Conservation (phyloP, 2,888 invertebrate species). For the Dolichopus griseipennis region DNA sequence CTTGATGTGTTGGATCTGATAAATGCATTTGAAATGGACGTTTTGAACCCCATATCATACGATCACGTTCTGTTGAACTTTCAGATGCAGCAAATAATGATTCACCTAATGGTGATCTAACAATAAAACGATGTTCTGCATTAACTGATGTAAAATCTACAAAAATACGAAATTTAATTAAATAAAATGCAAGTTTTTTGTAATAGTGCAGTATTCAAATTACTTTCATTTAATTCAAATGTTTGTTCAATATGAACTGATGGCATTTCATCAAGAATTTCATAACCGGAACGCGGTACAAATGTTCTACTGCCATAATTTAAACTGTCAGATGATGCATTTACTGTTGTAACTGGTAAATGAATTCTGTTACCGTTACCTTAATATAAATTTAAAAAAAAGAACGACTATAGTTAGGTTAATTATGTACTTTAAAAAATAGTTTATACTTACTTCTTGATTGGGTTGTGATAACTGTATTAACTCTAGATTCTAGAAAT, state of each 20-base stretch:
- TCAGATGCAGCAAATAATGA: slow-evolving; percentile 68
- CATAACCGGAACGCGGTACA: slow-evolving; percentile 56
- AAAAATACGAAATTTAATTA: not conserved
- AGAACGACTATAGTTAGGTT: not conserved
- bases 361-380: slow-evolving; percentile 27
- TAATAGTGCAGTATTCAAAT: slow-evolving; percentile 30
- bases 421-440: not conserved
- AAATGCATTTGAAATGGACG: slow-evolving; percentile 71
- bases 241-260: slow-evolving; percentile 69
- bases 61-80: slow-evolving; percentile 51
- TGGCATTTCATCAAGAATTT: slow-evolving; percentile 60
- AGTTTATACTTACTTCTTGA: not conserved
- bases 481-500: not conserved
- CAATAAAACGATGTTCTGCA: slow-evolving; percentile 63
- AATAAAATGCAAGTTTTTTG: not conserved
- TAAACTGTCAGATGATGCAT: slow-evolving; percentile 21
- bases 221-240: slow-evolving; percentile 66
- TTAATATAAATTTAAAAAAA: too few species aligned
- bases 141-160: slow-evolving; percentile 45
- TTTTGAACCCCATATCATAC: slow-evolving; percentile 58
- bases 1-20: slow-evolving; percentile 73
- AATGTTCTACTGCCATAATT: slow-evolving; percentile 29
- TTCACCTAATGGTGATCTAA: slow-evolving; percentile 63
- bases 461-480: not conserved
- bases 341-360: slow-evolving; percentile 35